phyloP scores from a whole-genome alignment of 2,888 invertebrate species.

The Galeruca laticollis region DNA sequence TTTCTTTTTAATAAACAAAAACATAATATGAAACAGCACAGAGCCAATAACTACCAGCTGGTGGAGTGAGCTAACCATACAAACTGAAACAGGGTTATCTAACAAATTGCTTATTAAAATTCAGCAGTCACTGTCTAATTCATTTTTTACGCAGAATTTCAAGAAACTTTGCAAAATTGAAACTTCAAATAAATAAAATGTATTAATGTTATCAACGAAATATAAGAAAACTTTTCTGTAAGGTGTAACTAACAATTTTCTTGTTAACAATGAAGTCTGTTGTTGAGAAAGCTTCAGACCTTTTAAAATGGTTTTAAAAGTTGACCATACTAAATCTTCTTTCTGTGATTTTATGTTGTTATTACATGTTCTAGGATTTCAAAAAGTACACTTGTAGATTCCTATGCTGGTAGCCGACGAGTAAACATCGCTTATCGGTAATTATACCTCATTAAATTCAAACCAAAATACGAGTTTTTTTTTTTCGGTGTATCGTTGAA shows the following conservation, averaged over 20 bases:
- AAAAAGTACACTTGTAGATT: no score
- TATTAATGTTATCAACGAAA: slow-evolving; percentile 75
- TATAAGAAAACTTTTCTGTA: slow-evolving; percentile 72
- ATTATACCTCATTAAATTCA: no score
- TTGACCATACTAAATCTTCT: slow-evolving; percentile 76
- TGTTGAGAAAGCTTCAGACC: slow-evolving; percentile 77
- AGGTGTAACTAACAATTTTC: slow-evolving; percentile 72
- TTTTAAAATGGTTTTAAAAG: slow-evolving; percentile 64
- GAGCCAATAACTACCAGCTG: no score
- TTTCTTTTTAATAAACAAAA: no score
- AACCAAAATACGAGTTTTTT: no score
- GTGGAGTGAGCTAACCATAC: no score
- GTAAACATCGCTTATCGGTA: no score
- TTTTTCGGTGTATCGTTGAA: no score
- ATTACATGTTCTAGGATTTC: slow-evolving; percentile 77
- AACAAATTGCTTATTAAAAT: slow-evolving; percentile 75
- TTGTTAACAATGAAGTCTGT: slow-evolving; percentile 77
- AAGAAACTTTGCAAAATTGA: slow-evolving; percentile 78
- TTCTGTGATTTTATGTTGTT: slow-evolving; percentile 74
- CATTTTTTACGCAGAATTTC: slow-evolving; percentile 70
- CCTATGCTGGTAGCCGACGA: no score
- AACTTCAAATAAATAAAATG: slow-evolving; percentile 79
- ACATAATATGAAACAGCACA: no score
- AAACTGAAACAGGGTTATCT: no score
- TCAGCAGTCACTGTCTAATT: slow-evolving; percentile 71